A percentile compares a stretch with the other conserved stretches of the same genome.
These are phyloP conservation scores for Protonemura montana DNA, from an alignment of 2,888 invertebrate species.

Conservation along the genomic window DNA sequence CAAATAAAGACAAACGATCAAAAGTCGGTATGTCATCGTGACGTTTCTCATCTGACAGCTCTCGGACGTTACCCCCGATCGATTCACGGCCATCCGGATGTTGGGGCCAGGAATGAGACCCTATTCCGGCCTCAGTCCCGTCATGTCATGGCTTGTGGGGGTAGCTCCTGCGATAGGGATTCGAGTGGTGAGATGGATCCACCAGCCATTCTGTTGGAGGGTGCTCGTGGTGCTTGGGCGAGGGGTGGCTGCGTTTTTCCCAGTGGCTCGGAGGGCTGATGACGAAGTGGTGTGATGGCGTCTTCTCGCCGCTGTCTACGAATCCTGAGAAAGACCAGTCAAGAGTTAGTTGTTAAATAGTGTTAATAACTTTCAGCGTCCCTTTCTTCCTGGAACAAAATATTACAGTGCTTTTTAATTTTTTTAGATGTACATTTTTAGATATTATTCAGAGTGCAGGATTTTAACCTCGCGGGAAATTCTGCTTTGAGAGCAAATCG, in stretches of 20 bases:
- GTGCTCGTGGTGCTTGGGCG: background rate
- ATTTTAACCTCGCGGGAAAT: too few species aligned
- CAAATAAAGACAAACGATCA: background rate
- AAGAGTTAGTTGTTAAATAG: background rate
- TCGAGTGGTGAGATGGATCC: background rate
- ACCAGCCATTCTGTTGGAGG: background rate
- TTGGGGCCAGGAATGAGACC: background rate
- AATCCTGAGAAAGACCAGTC: background rate
- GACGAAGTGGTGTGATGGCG: conserved; percentile 22
- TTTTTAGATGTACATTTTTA: too few species aligned
- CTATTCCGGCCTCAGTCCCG: background rate
- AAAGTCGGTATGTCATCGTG: background rate
- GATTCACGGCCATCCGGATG: background rate
- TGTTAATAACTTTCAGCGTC: too few species aligned
- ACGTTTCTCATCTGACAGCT: background rate
- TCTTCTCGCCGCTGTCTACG: background rate
- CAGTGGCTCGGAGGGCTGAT: conserved; percentile 23
- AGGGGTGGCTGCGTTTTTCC: conserved; percentile 14
- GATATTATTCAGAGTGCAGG: too few species aligned
- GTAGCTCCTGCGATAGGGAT: background rate
- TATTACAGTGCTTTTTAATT: too few species aligned
- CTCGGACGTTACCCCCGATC: background rate
- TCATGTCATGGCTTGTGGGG: background rate
- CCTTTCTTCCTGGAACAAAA: too few species aligned
- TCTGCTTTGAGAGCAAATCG: too few species aligned